Evolutionary conservation across 2,888 invertebrate species (phyloP).

Genomic region (Andrena camellia): DNA sequence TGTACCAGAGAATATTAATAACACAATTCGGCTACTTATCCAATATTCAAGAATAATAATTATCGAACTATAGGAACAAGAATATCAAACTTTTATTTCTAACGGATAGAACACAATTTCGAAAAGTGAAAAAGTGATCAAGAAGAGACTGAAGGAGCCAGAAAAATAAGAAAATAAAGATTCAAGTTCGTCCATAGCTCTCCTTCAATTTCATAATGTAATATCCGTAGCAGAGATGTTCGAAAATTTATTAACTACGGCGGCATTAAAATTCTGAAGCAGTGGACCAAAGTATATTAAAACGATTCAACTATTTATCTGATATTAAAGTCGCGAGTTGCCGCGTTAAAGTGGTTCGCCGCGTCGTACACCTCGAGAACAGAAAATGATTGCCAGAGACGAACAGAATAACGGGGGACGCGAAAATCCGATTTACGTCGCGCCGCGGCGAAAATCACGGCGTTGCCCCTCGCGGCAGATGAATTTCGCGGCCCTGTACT

Average conservation of each 20-base stretch:
- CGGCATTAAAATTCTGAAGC: not conserved
- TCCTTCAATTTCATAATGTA: not conserved
- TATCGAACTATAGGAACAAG: too few species aligned
- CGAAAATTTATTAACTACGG: not conserved
- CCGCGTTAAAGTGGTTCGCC: not conserved
- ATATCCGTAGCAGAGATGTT: not conserved
- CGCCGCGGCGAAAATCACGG: not conserved
- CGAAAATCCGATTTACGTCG: not conserved
- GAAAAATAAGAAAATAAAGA: not conserved
- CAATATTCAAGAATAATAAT: too few species aligned
- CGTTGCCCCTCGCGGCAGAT: not conserved
- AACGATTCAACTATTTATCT: constrained; percentile 27
- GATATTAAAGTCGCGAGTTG: constrained; percentile 5
- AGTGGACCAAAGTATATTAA: not conserved
- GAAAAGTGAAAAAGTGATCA: too few species aligned
- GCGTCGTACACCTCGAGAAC: not conserved
- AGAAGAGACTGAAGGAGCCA: not conserved
- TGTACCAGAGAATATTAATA: too few species aligned
- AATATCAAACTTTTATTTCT: too few species aligned
- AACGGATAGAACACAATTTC: too few species aligned
- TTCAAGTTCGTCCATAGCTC: not conserved
- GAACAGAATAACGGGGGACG: not conserved
- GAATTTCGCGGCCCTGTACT: constrained; percentile 9
- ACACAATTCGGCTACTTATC: too few species aligned
- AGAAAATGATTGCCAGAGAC: not conserved